Evolutionary conservation across 2,797 vertebrate species (phyloP).

Genomic region (Scolopax bukidnonensis): DNA sequence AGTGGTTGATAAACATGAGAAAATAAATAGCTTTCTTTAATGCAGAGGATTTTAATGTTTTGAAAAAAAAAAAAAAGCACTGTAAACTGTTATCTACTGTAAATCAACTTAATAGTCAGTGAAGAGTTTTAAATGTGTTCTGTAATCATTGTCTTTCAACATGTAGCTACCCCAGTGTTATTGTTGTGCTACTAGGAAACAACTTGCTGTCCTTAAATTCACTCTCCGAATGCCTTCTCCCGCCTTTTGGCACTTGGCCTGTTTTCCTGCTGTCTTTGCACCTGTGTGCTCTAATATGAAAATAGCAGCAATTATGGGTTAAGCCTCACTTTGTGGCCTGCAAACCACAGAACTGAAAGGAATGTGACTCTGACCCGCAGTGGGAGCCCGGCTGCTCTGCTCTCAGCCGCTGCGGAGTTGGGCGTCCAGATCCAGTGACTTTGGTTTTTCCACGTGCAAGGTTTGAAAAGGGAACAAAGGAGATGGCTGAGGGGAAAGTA

Average conservation of each 20-base stretch:
- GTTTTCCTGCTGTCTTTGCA: neutral
- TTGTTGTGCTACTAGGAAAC: neutral
- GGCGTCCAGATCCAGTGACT: neutral
- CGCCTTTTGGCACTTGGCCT: neutral
- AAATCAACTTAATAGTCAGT: neutral
- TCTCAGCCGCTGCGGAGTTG: neutral
- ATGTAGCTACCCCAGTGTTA: neutral
- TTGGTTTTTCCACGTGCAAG: neutral
- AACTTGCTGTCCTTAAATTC: neutral
- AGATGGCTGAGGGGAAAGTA: neutral
- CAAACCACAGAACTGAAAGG: neutral
- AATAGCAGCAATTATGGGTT: neutral
- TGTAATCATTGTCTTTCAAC: neutral
- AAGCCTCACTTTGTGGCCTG: conserved; percentile 7
- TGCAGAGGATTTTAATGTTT: neutral
- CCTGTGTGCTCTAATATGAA: neutral
- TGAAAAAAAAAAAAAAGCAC: neutral
- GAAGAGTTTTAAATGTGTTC: neutral
- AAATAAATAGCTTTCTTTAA: neutral
- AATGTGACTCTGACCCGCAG: neutral
- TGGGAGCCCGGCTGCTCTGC: neutral
- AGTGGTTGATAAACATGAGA: neutral
- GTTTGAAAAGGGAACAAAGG: neutral
- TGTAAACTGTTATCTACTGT: neutral
- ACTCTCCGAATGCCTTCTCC: neutral